Percentiles rank a stretch among this genome's conserved stretches.
Evolutionary conservation across 2,888 invertebrate genomes (phyloP).

Genomic region (Leistus spinibarbis): DNA sequence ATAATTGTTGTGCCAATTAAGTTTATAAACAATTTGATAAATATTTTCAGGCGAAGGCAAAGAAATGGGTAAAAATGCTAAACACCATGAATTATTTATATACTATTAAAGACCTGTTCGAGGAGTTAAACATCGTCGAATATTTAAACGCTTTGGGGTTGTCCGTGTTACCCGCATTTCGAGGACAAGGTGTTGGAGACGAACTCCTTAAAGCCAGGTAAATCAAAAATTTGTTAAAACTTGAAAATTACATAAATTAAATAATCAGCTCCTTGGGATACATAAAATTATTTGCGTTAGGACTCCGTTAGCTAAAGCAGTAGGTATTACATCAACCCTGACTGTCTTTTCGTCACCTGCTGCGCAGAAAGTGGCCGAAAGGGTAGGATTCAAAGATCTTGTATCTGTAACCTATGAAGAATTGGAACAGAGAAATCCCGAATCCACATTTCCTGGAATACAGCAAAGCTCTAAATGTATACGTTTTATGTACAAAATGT

Average conservation of each 20-base stretch:
- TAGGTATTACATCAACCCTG: conserved; percentile 58
- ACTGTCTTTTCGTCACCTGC: conserved; percentile 63
- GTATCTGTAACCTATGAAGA: conserved; percentile 59
- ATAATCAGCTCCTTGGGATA: not conserved
- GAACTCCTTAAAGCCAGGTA: conserved; percentile 46
- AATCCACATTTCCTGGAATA: conserved; percentile 42
- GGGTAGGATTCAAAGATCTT: conserved; percentile 59
- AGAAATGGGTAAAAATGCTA: not conserved
- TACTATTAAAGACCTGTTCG: not conserved
- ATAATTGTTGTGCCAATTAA: not conserved
- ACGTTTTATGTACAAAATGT: conserved; percentile 42
- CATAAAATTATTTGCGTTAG: conserved; percentile 48
- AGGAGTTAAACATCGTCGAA: conserved; percentile 37
- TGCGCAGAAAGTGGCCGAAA: conserved; percentile 61
- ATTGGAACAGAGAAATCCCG: conserved; percentile 51
- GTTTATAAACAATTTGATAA: no score
- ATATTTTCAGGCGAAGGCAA: not conserved
- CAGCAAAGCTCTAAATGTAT: conserved; percentile 42
- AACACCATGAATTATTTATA: not conserved
- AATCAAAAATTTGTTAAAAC: not conserved
- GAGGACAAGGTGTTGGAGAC: conserved; percentile 49
- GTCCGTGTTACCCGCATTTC: conserved; percentile 48
- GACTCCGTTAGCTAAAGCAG: conserved; percentile 60
- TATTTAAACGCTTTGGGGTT: conserved; percentile 52
- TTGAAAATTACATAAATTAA: not conserved